Base-by-base conservation (phyloP, 1,140 invertebrate genomes). In the Saxidomus purpurata region DNA sequence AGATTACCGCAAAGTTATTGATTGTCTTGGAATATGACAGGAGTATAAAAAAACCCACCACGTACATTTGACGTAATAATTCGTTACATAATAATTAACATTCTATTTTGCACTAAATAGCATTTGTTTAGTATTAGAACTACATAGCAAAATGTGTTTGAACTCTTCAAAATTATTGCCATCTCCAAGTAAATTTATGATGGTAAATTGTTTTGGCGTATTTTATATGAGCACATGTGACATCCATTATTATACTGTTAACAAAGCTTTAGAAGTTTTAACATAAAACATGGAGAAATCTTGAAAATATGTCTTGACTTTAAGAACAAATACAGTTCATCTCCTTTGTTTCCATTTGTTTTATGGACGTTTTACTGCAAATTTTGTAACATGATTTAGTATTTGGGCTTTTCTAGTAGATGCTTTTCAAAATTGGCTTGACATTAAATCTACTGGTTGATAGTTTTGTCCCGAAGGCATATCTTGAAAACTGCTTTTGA, bases 191-290 rank as follows among this genome's bases (percentile, higher is more conserved):
- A 74, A 85, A 71, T 71, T 85, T 85, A 85, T 52, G 67, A 17
- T 31, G 34, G 38, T n/a, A 74, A 85, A 85, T 85, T 85, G 47
- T 55, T 74, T 74, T 71, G 67, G 82, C 55, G 52, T 49, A 55
- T 85, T 85, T 85, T 85, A 85, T 85, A 69, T 19, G 55, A 36
- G 40, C 31, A 52, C 82, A 85, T 85, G 69, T 85, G 82, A 71
- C 82, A 85, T 85, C 82, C 28, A 85, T 85, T 85, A 85, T 74
- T 47, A 38, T 74, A 49, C 47, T 71, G 80, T 85, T 85, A 47
- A 52, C 47, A 59, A 55, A 71, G 25, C 55, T 38, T 85, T n/a
- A 49, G 82, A 85, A 71, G 82, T 71, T 85, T 52, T 38, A 85
- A 74, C 82, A 85, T 85, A 71, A 71, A 85, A 82, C 22, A 59